These are phyloP conservation scores for Megaceryle alcyon DNA, from an alignment of 2,797 vertebrate genomes.

Conservation along the genomic window DNA sequence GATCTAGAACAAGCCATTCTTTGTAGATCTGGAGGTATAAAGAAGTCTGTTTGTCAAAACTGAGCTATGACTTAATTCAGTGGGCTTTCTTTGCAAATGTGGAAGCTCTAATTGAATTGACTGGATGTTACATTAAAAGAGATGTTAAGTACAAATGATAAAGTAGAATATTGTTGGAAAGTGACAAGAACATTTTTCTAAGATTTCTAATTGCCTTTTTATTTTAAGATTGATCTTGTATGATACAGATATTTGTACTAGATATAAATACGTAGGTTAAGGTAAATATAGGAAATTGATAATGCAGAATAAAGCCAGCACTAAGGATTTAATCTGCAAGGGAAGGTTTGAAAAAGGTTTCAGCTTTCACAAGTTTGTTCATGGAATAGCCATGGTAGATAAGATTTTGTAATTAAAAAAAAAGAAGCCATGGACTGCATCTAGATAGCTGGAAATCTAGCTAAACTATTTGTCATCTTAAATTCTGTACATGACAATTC, in stretches of 20 bases:
- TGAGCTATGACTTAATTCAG: neutral
- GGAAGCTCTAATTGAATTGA: neutral
- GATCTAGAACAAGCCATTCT: neutral
- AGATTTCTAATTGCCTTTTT: neutral
- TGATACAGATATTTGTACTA: neutral
- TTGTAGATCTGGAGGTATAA: neutral
- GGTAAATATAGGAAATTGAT: neutral
- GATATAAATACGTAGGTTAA: neutral
- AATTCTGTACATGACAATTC: neutral
- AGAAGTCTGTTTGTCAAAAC: neutral
- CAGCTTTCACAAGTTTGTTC: neutral
- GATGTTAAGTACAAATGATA: neutral
- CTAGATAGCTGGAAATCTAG: neutral
- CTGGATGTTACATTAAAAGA: neutral
- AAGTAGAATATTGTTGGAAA: neutral
- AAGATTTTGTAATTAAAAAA: neutral
- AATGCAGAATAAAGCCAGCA: neutral
- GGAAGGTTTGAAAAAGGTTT: neutral
- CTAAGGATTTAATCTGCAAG: neutral
- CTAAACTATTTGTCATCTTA: neutral
- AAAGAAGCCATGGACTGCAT: neutral
- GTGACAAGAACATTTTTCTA: neutral
- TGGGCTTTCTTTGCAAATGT: conserved; percentile 33
- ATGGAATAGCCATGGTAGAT: neutral
- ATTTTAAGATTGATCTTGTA: neutral